Evolutionary conservation across 2,888 invertebrate species (phyloP), one percentile per base, ranked within the genome.

Genomic region (Acleris laterana): DNA sequence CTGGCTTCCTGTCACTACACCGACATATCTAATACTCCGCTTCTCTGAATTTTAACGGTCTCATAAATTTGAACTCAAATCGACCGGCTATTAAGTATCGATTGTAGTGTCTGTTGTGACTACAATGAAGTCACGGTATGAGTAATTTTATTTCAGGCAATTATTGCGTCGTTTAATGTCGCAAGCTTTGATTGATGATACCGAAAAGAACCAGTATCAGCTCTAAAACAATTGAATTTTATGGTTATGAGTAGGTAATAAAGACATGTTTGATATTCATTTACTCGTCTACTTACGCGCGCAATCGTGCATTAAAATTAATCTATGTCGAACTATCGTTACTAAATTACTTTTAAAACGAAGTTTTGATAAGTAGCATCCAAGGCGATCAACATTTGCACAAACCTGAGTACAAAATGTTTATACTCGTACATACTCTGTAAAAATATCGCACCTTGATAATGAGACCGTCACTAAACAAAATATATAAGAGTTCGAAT

Each of bases 1-100:
- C 82, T 79, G 83, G 85, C 86, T 86, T 90, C 88, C 89, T 89
- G 88, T 83, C 85, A 81, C 77, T 81, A 77, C 81, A 61, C 58
- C 63, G 75, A 77, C 77, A 75, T 76, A 76, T 79, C 81, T 78
- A 80, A 82, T 82, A 78, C 78, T 75, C 70, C 76, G 80, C 71
- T 73, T 78, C 79, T 76, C 77, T 81, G 78, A 77, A 78, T 77
- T 80, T 79, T 76, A 79, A 78, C 79, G 78, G 75, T 78, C 76
- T 70, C 71, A 65, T 75, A 77, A 77, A 81, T 68, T 65, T 68
- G 38, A 66, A 66, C 61, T 57, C 66, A 62, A 66, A 66, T 66
- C 66, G 68, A 68, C 68, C 68, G 64, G 46, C 62, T 70, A 64
- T 69, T 69, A 66, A 61, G 61, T 48, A 61, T 52, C 66, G 66